These are phyloP conservation scores for Stratiomys singularior DNA, from an alignment of 2,888 invertebrate genomes.

Conservation along the genomic window DNA sequence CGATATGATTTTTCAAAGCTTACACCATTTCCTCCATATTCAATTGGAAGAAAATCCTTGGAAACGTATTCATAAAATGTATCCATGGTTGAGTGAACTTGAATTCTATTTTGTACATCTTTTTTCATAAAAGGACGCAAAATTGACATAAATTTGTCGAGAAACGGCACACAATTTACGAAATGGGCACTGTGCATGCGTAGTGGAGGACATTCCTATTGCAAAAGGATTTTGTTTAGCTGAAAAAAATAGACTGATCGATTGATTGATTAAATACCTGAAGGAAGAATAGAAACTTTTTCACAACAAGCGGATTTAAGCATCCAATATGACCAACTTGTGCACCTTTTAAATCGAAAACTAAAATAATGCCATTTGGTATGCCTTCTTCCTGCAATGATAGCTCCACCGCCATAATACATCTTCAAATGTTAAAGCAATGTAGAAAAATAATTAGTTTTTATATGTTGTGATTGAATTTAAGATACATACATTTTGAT, in stretches of 20 bases:
- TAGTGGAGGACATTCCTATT: constrained; percentile 75
- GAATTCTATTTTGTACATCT: constrained; percentile 68
- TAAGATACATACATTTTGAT: constrained; percentile 66
- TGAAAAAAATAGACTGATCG: neutral
- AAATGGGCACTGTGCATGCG: constrained; percentile 77
- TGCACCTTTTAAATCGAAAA: constrained; percentile 73
- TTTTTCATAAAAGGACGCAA: constrained; percentile 81
- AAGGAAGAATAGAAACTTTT: constrained; percentile 75
- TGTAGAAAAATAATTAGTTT: neutral
- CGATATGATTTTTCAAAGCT: neutral
- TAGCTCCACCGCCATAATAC: constrained; percentile 71
- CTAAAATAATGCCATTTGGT: constrained; percentile 71
- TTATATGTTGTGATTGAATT: neutral
- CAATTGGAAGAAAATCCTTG: constrained; percentile 71
- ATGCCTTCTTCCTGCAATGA: constrained; percentile 71
- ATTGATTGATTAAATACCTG: constrained; percentile 69
- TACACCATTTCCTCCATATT: constrained; percentile 71
- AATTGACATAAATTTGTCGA: constrained; percentile 76
- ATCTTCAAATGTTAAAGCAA: constrained; percentile 55
- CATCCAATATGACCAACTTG: constrained; percentile 73
- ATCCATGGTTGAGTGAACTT: constrained; percentile 68
- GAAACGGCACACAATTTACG: constrained; percentile 74
- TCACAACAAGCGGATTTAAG: constrained; percentile 72
- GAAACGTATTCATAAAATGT: constrained; percentile 68
- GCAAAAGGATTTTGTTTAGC: constrained; percentile 55